Evolutionary conservation across 35 echinoderm and acorn worm species (phyloP).

Genomic region (Amphiura filiformis): DNA sequence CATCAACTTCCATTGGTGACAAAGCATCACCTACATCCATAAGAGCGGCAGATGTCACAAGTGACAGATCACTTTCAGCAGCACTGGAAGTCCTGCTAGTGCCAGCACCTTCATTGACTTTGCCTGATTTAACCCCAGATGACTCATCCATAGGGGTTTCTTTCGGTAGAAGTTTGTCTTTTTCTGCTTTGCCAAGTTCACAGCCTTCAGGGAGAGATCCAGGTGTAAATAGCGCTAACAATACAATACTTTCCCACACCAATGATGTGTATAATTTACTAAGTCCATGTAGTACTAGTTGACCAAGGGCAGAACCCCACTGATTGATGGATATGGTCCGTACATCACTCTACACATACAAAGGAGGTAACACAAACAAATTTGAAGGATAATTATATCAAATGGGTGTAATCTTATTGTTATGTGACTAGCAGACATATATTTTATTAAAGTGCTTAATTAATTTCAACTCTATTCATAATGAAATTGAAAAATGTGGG

Average conservation of each 20-base stretch:
- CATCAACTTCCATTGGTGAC: constrained; percentile 96
- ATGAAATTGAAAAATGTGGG: not conserved
- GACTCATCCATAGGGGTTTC: constrained; percentile 50
- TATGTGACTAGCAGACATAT: too few relatives aligned
- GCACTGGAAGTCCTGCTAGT: constrained; percentile 4
- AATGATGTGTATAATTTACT: constrained; percentile 93
- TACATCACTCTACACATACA: constrained; percentile 78
- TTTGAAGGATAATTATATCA: not conserved
- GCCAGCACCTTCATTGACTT: not conserved
- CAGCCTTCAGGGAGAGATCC: constrained; percentile 83
- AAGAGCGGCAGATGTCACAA: constrained; percentile 28
- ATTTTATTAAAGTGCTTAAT: too few relatives aligned
- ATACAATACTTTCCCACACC: constrained; percentile 97
- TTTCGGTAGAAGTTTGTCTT: constrained; percentile 84
- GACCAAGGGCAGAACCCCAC: constrained; percentile 95
- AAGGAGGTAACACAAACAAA: not conserved
- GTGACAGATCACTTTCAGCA: constrained; percentile 34
- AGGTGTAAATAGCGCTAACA: constrained; percentile 90
- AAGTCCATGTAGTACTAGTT: constrained; percentile 72
- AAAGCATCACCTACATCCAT: constrained; percentile 78
- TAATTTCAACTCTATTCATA: too few relatives aligned
- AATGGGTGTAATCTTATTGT: not conserved
- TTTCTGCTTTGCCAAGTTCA: constrained; percentile 87
- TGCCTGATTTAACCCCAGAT: constrained; percentile 23
- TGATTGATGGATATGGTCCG: constrained; percentile 94